Base-by-base conservation (phyloP, 2,888 invertebrate genomes). In the Aleiodes leptofemur region DNA sequence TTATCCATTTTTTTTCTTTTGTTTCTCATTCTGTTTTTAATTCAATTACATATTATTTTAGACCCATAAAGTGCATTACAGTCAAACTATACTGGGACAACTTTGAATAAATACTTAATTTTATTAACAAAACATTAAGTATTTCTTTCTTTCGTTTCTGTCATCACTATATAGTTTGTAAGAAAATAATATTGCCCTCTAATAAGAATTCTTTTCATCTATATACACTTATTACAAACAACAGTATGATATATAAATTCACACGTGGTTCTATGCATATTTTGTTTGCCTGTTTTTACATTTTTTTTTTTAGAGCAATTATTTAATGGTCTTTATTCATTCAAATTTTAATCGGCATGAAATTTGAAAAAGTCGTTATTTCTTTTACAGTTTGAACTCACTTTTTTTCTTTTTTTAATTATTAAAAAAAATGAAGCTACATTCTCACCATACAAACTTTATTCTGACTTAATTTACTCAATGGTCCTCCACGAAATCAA, bases 211-310 rank as follows among this genome's bases (percentile, higher is more conserved):
- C 82, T 68, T 70, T 66, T 74, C 53, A 64, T 57, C 59, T 88
- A 88, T 88, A 82, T 88, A 88, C 88, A 88, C 85, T 85, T 86
- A 85, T 87, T 86, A 87, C 86, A 87, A 85, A 86, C 83, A 82
- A 68, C 68, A 68, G 31, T 64, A 64, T 48, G 34, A 16, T 64
- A 64, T 59, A 59, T 64, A 64, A 64, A 64, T 64, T 13, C 51
- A 31, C 31, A 51, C 14, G 72, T 82, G 83, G 81, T 73, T 78
- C 66, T 69, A 38, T 59, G 69, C 72, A 38, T 69, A 13, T 66
- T 72, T 57, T 76, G n/a, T 81, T 81, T 81, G 14, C 11, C 48
- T 23, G 14, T 23, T 43, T 38, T 43, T 23, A 23, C 48, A 64
- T 64, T 73, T 23, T 53, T 43, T 53, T 43, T 48, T 64, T 16